Conservation (phyloP, 2,113 vertebrate genomes). For the Cyprinodon variegatus region DNA sequence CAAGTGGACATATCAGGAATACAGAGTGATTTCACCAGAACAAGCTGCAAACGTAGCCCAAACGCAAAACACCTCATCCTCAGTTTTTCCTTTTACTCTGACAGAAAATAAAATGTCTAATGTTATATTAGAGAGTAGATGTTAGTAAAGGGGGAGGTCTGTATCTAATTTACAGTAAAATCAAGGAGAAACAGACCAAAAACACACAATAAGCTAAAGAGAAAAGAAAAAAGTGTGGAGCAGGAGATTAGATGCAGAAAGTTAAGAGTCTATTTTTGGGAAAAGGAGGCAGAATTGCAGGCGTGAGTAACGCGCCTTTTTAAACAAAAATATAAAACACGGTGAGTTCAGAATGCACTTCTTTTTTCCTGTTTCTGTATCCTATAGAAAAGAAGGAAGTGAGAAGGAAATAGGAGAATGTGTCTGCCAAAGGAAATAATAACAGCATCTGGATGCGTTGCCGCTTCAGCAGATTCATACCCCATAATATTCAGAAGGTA, state of each 20-base stretch:
- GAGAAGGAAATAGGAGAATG: conserved; percentile 25
- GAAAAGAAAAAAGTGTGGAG: background rate
- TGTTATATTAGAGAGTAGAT: conserved; percentile 2
- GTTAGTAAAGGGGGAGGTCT: background rate
- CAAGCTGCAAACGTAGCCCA: conserved; percentile 2
- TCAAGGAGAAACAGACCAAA: background rate
- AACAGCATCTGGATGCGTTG: conserved; percentile 32
- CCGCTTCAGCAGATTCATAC: background rate
- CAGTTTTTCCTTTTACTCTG: conserved; percentile 13
- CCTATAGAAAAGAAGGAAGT: conserved; percentile 17
- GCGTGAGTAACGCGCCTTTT: conserved; percentile 70
- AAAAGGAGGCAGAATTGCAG: conserved; percentile 55
- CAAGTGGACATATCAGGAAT: conserved; percentile 51
- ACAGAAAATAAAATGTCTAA: conserved; percentile 20
- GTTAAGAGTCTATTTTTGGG: conserved; percentile 34
- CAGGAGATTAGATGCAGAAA: background rate
- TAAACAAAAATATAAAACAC: conserved; percentile 67
- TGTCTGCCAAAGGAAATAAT: conserved; percentile 46
- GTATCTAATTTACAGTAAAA: background rate
- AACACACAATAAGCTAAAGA: background rate
- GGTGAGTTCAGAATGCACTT: conserved; percentile 51
- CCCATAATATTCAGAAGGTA: background rate
- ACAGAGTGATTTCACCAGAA: conserved; percentile 14
- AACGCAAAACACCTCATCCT: conserved; percentile 18
- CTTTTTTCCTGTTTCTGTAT: conserved; percentile 51